Conservation (phyloP, 2,797 vertebrate genomes). For the Merluccius polli region DNA sequence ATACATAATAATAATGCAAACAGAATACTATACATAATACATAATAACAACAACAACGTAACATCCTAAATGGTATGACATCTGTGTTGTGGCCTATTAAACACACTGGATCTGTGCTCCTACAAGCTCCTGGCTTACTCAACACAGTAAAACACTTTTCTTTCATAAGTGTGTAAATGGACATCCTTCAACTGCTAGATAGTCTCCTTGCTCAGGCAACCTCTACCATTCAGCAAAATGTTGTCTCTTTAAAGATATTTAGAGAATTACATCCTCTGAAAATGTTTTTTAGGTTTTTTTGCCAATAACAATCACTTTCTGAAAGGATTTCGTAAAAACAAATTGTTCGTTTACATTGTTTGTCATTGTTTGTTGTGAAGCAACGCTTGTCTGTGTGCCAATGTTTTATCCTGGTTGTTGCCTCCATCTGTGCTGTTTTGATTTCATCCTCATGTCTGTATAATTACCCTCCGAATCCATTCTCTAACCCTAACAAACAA, state of each 20-base stretch:
- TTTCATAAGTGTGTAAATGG: no score
- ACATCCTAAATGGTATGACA: not conserved
- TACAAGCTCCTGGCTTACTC: no score
- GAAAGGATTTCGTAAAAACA: not conserved
- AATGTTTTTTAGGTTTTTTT: not conserved
- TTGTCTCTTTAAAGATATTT: not conserved
- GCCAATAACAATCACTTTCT: slow-evolving; percentile 1
- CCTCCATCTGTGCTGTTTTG: slow-evolving; percentile 3
- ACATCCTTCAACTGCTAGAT: no score
- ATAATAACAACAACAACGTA: not conserved
- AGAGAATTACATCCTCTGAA: slow-evolving; percentile 2
- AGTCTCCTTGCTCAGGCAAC: not conserved
- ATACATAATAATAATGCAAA: not conserved
- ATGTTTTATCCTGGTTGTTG: slow-evolving; percentile 3
- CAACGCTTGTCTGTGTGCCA: slow-evolving; percentile 1
- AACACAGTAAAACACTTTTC: no score
- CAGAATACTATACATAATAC: not conserved
- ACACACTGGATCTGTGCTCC: no score
- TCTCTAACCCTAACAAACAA: slow-evolving; percentile 3
- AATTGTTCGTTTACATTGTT: slow-evolving; percentile 7
- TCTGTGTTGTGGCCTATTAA: not conserved
- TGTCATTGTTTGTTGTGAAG: slow-evolving; percentile 9
- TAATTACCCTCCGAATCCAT: not conserved
- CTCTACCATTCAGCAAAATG: not conserved
- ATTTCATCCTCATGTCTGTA: slow-evolving; percentile 1